Base-by-base conservation (phyloP, 2,797 vertebrate genomes). In the Loris lydekkerianus region DNA sequence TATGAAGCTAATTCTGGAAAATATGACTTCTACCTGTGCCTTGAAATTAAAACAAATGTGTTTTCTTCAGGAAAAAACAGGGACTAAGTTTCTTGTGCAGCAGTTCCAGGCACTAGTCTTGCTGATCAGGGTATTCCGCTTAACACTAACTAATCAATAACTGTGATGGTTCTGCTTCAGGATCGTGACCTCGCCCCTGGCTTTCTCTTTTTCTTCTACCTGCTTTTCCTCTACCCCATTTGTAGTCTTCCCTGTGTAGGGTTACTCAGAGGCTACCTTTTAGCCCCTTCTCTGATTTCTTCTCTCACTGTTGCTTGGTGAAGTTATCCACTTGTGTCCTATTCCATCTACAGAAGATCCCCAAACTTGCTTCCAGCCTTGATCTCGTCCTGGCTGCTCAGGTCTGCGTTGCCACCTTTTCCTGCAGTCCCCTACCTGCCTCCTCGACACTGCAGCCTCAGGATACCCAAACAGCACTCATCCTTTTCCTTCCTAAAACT, bases 11-110 rank as follows among this genome's bases (percentile, higher is more conserved):
- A 75, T 69, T 31, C 13, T 61, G 89, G 40, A 86, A 80, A 80
- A 53, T 72, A 21, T 69, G 77, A 10, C 31, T 94, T 92, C 61
- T 53, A 34, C 2, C 3, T 82, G 20, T 77, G 25, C 34, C 65
- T 81, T 80, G 63, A 84, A 95, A 95, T 65, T 37, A 77, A 87
- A 97, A 93, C 70, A 75, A 83, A 87, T 49, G 18, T 60, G 43
- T 80, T 92, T 58, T 78, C n/a, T 58, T 7, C 10, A 65, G 77
- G 23, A 49, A 91, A 61, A 63, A 43, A 7, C 3, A 46, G 23
- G 17, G 23, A 20, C 60, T 84, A 46, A 29, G 40, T 88, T 40
- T 87, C 49, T 49, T 63, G 53, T 34, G 49, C 15, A 27, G 43
- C 20, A 3, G 76, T 72, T 77, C 37, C 20, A 49, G 34, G 25